phyloP scores from a whole-genome alignment of 2,888 invertebrate genomes.

The Cetonia aurata region DNA sequence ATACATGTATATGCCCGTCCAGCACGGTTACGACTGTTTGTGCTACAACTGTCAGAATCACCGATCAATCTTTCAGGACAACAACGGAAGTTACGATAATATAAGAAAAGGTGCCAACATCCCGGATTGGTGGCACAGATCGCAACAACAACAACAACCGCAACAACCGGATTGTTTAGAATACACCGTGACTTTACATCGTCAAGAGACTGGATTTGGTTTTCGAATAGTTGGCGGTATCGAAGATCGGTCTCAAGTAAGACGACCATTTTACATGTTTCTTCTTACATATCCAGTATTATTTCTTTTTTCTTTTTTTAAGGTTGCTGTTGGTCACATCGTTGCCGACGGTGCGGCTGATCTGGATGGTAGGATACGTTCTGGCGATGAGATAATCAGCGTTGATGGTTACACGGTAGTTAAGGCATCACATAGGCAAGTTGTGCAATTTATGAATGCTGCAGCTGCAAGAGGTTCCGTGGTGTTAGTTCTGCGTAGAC shows the following conservation, averaged over 20 bases:
- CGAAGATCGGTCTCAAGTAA: conserved; percentile 94
- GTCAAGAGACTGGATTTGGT: conserved; percentile 96
- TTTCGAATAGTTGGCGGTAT: conserved; percentile 98
- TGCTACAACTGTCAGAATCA: conserved; percentile 63
- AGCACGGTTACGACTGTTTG: conserved; percentile 63
- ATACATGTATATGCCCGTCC: conserved; percentile 60
- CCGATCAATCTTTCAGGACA: conserved; percentile 44
- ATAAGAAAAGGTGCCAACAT: conserved; percentile 43
- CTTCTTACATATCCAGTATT: not conserved
- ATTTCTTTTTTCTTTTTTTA: conserved; percentile 36
- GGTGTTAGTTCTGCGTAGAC: conserved; percentile 76
- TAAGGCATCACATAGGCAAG: conserved; percentile 92
- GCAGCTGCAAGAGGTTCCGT: conserved; percentile 92
- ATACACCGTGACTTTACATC: conserved; percentile 77
- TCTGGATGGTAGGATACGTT: conserved; percentile 88
- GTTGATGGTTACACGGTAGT: conserved; percentile 81
- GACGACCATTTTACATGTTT: conserved; percentile 47
- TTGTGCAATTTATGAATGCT: conserved; percentile 91
- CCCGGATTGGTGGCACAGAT: conserved; percentile 52
- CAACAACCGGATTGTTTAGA: conserved; percentile 61
- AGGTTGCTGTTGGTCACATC: conserved; percentile 95
- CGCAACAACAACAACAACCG: no score
- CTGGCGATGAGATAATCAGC: conserved; percentile 94
- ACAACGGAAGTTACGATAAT: conserved; percentile 46
- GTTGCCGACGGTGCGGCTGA: conserved; percentile 96